A percentile compares a stretch with the other conserved stretches of the same genome.
Evolutionary conservation across 1,140 invertebrate species (phyloP).

Genomic region (Asobara japonica): DNA sequence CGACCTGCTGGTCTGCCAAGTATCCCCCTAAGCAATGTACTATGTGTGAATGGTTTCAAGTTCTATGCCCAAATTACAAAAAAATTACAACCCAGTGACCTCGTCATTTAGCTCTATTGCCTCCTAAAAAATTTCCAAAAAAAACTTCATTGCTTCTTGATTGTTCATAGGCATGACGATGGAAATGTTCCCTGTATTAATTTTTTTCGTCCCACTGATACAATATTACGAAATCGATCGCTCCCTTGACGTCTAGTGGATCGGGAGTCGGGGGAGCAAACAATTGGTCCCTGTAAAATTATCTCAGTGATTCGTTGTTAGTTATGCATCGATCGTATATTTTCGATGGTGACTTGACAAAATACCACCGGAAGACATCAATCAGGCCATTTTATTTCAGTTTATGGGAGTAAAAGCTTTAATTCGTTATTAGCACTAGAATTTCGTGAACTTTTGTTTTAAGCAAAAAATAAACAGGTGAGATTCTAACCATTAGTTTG

Average conservation of each 20-base stretch:
- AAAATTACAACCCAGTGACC: too few species aligned
- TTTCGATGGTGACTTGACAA: neutral
- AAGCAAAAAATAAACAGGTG: too few species aligned
- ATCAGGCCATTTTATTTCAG: conserved; percentile 4
- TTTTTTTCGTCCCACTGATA: conserved; percentile 2
- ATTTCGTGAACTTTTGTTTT: neutral
- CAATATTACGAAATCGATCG: conserved; percentile 1
- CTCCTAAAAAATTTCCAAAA: too few species aligned
- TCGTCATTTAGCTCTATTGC: too few species aligned
- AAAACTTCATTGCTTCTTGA: too few species aligned
- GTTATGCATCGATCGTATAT: neutral
- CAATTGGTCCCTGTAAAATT: neutral
- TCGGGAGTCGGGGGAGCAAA: neutral
- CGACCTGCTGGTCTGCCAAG: too few species aligned
- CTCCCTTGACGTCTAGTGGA: neutral
- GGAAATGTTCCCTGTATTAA: neutral
- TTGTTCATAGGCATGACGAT: neutral
- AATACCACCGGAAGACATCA: neutral
- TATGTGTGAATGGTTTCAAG: too few species aligned
- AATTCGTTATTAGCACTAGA: neutral
- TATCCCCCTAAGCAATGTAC: too few species aligned
- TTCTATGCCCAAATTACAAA: too few species aligned
- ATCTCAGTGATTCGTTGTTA: neutral
- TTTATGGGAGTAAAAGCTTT: neutral
- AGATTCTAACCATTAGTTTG: too few species aligned